phyloP scores from a whole-genome alignment of 1,140 invertebrate species.

The Pentalonia nigronervosa region DNA sequence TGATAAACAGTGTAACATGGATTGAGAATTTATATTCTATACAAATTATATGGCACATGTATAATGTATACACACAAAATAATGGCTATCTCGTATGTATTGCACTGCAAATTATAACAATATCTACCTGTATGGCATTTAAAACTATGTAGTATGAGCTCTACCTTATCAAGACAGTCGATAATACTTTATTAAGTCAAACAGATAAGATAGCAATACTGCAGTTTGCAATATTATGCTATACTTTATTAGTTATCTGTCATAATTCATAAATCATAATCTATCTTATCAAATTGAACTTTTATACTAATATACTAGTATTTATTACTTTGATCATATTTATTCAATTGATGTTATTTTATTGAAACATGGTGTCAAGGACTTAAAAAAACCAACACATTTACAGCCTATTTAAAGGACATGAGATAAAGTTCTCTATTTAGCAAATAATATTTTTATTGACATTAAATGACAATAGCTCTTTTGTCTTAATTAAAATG shows the following conservation, averaged over 20 bases:
- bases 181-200: background rate
- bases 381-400: background rate
- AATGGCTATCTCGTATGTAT: background rate
- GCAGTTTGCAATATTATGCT: background rate
- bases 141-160: background rate
- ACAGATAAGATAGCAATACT: background rate
- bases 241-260: background rate
- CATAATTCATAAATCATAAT: background rate
- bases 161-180: fast-evolving
- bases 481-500: no score
- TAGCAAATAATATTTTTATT: background rate
- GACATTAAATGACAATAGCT: no score
- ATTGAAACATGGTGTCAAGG: background rate
- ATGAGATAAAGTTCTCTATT: background rate
- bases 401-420: background rate
- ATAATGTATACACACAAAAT: background rate
- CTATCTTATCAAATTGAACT: background rate
- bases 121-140: no score
- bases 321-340: background rate
- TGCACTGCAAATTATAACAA: background rate
- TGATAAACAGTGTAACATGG: background rate
- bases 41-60: background rate
- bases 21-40: background rate
- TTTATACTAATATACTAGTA: background rate
- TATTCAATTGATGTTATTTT: background rate